phyloP scores from a whole-genome alignment of 2,888 invertebrate species.

The Acrocyrtus sp. region DNA sequence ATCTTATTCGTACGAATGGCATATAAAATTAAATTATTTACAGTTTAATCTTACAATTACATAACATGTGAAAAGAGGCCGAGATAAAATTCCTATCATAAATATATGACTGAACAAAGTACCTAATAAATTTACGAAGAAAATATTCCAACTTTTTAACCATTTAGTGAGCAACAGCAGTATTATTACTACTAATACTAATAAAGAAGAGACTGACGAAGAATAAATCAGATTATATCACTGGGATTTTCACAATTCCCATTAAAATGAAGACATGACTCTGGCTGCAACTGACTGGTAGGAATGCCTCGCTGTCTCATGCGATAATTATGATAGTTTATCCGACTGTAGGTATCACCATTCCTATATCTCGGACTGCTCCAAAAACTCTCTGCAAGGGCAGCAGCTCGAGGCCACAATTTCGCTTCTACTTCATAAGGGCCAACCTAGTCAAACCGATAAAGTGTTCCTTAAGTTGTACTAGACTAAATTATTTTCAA shows the following conservation, averaged over 20 bases:
- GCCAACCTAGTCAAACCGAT: constrained; percentile 48
- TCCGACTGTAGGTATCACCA: constrained; percentile 63
- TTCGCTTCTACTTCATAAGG: constrained; percentile 70
- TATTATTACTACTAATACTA: background rate
- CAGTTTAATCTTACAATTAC: no score
- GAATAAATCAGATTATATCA: background rate
- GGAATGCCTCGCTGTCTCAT: constrained; percentile 74
- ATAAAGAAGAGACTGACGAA: background rate
- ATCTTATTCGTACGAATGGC: background rate
- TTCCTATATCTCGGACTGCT: constrained; percentile 71
- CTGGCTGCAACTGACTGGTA: constrained; percentile 54
- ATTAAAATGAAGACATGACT: constrained; percentile 56
- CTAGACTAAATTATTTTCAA: background rate
- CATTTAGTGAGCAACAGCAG: no score
- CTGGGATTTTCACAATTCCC: constrained; percentile 49
- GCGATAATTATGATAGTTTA: constrained; percentile 75
- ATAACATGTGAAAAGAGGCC: no score
- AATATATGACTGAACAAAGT: no score
- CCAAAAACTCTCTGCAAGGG: constrained; percentile 85
- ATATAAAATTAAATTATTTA: no score
- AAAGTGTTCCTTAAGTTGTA: background rate
- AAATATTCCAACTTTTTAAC: no score
- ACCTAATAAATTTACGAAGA: no score
- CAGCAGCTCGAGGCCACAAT: constrained; percentile 84
- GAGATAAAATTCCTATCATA: no score